phyloP scores from a whole-genome alignment of 1,140 invertebrate genomes.

The Drosophila lini region DNA sequence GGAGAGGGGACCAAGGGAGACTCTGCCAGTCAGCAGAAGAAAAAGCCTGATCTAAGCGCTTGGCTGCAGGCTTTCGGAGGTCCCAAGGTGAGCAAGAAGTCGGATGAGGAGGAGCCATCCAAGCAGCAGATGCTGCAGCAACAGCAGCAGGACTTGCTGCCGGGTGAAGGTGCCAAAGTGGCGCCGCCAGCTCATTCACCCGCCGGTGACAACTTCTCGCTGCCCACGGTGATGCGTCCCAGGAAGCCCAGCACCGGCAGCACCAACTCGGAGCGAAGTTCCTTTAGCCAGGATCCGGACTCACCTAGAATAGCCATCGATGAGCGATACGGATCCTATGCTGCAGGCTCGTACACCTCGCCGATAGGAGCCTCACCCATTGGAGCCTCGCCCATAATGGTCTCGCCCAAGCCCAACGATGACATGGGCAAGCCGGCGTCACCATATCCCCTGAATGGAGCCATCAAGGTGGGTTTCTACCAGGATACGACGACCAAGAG shows the following conservation, averaged over 20 bases:
- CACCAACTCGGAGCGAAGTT: slow-evolving; percentile 90
- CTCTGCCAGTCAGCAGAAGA: slow-evolving; percentile 74
- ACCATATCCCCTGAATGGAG: slow-evolving; percentile 88
- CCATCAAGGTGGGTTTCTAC: slow-evolving; percentile 91
- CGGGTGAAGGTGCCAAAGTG: slow-evolving; percentile 32
- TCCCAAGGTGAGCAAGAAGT: slow-evolving; percentile 86
- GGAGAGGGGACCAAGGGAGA: slow-evolving; percentile 20
- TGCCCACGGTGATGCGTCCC: slow-evolving; percentile 84
- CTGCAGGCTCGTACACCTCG: slow-evolving; percentile 88
- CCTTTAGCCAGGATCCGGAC: slow-evolving; percentile 90
- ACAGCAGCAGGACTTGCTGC: slow-evolving; percentile 11
- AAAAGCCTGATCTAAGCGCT: slow-evolving; percentile 93
- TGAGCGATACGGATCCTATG: slow-evolving; percentile 85
- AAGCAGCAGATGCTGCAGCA: slow-evolving; percentile 56
- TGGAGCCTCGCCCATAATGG: slow-evolving; percentile 85
- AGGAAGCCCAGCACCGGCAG: slow-evolving; percentile 89
- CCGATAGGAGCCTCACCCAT: slow-evolving; percentile 87
- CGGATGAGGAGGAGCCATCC: slow-evolving; percentile 75
- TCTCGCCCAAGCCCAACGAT: slow-evolving; percentile 86
- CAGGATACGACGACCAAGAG: slow-evolving; percentile 90
- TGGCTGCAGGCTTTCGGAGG: slow-evolving; percentile 96
- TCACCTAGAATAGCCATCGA: slow-evolving; percentile 88
- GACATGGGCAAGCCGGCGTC: slow-evolving; percentile 87
- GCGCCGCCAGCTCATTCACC: slow-evolving; percentile 64
- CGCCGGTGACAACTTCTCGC: slow-evolving; percentile 67